Percentiles rank a stretch among this genome's conserved stretches.
Conservation (phyloP, 2,113 vertebrate genomes). For the Neodontobutis hainanensis region DNA sequence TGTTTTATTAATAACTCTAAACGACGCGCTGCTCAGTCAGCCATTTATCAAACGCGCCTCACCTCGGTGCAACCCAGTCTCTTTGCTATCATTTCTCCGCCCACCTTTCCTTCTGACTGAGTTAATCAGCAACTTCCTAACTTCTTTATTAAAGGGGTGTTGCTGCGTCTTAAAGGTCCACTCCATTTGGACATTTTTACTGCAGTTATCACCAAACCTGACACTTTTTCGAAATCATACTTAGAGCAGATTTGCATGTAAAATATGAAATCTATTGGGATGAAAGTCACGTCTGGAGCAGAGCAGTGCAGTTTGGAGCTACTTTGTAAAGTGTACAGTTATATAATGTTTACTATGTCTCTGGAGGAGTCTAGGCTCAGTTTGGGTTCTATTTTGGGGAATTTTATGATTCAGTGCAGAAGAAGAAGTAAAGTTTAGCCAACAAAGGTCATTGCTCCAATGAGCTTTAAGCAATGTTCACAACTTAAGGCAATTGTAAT, state of each 20-base stretch:
- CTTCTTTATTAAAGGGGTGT: conserved; percentile 26
- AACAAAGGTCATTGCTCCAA: conserved; percentile 4
- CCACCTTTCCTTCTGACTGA: conserved; percentile 13
- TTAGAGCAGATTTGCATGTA: conserved; percentile 3
- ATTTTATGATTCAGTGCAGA: conserved; percentile 1
- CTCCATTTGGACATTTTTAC: too few species aligned
- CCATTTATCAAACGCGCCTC: conserved; percentile 59
- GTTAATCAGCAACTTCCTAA: conserved; percentile 40
- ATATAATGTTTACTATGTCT: conserved; percentile 15
- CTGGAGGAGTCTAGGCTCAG: not conserved
- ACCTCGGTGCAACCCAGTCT: conserved; percentile 41
- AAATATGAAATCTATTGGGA: not conserved
- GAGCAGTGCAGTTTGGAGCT: not conserved
- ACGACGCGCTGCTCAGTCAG: conserved; percentile 54
- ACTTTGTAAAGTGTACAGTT: conserved; percentile 4
- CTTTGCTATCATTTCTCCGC: conserved; percentile 35
- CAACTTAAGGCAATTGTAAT: not conserved
- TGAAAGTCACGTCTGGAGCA: conserved; percentile 8
- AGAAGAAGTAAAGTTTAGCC: conserved; percentile 1
- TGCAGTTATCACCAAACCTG: not conserved
- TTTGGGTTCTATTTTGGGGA: not conserved
- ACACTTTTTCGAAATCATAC: not conserved
- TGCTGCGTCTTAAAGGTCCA: conserved; percentile 4
- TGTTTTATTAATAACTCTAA: conserved; percentile 77
- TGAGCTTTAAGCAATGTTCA: not conserved